Base-by-base conservation (phyloP, 2,888 invertebrate genomes). In the Willowsia nigromaculata region DNA sequence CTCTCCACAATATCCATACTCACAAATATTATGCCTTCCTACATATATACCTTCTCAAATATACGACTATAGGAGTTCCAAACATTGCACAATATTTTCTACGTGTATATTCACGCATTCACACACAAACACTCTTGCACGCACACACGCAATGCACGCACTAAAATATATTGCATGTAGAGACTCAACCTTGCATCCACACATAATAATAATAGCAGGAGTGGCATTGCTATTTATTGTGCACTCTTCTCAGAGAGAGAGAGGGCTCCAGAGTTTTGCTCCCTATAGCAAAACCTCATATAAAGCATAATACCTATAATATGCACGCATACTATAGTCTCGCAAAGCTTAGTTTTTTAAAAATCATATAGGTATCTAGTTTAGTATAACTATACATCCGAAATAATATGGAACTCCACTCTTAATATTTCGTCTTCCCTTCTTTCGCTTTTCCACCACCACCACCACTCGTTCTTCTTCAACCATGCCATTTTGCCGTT, bases 171-270 rank as follows among this genome's bases (percentile, higher is more conserved):
- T 68, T 68, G 68, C 68, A 68, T 68, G 68, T 37, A 30, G 30
- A 62, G 62, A 40, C 68, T 65, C 37, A 68, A 88, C 50, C 82
- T 88, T 88, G 83, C 88, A 88, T 88, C 83, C 83, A 83, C 88
- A 83, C 76, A 88, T 76, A 85, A 82, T 50, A 68, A 68, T n/a
- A 71, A 71, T 37, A 71, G 37, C n/a, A 33, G 33, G 22, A 71
- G 40, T 40, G 43, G 15, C 68, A 68, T 65, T 65, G 65, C 65
- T 65, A 65, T 65, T n/a, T 33, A 65, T 65, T 65, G 65, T 65
- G 65, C 65, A 65, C 33, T 65, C 30, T 65, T 13, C 5, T 27
- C 65, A 33, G 56, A 56, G 30, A 62, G 65, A 15, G 65, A 56
- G 56, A 25, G 56, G 56, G 56, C 25, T 25, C 27, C 7, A 30